Conservation (phyloP, 2,113 vertebrate genomes). For the Gopherus flavomarginatus region DNA sequence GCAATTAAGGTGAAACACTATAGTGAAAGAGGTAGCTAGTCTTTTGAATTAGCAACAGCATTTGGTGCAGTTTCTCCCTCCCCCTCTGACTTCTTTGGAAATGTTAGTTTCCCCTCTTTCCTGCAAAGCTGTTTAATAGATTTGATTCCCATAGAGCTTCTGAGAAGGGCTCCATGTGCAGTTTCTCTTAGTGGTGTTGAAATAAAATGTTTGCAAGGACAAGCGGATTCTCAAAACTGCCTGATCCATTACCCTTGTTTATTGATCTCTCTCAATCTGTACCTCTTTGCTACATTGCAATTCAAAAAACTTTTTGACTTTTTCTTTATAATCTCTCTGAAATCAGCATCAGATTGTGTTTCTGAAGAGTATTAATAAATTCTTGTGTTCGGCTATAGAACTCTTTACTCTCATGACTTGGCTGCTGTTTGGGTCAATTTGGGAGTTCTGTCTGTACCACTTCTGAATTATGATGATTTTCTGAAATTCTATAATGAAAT, state of each 20-base stretch:
- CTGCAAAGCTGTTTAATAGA: constrained; percentile 33
- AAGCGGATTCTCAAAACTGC: constrained; percentile 10
- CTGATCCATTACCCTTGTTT: not conserved
- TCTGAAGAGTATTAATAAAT: constrained; percentile 45
- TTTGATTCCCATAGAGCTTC: constrained; percentile 35
- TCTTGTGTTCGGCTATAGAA: constrained; percentile 25
- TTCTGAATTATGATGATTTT: not conserved
- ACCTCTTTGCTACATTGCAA: constrained; percentile 1
- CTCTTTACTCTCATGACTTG: constrained; percentile 23
- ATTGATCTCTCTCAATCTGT: constrained; percentile 17
- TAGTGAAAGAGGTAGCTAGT: constrained; percentile 27
- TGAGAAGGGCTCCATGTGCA: constrained; percentile 20
- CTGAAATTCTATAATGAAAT: not conserved
- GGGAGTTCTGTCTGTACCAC: not conserved
- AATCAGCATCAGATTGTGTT: constrained; percentile 54
- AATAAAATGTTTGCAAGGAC: constrained; percentile 35
- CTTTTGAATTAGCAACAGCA: constrained; percentile 62
- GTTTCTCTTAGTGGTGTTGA: constrained; percentile 27
- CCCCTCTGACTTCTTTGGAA: constrained; percentile 54
- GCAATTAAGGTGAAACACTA: constrained; percentile 70
- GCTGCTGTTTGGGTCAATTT: not conserved
- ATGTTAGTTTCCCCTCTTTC: constrained; percentile 34
- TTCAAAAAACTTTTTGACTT: not conserved
- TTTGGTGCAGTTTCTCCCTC: constrained; percentile 50
- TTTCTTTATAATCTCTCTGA: constrained; percentile 11